These are phyloP conservation scores for Metalampra italica DNA, from an alignment of 2,888 invertebrate species.

Conservation along the genomic window DNA sequence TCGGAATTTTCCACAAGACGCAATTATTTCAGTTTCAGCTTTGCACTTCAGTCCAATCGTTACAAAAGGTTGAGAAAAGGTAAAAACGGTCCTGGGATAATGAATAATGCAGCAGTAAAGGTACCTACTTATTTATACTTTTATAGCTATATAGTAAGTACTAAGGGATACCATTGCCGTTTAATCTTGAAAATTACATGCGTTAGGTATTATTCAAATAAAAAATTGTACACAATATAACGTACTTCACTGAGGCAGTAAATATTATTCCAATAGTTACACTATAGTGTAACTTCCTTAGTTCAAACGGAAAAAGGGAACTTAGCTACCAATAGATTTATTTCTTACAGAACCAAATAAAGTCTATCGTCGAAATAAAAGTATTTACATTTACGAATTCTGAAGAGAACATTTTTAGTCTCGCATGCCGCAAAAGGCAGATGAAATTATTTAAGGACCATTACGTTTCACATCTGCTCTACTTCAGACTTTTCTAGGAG, in stretches of 20 bases:
- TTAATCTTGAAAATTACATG: too few species aligned
- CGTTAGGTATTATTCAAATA: too few species aligned
- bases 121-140: constrained; percentile 51
- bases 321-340: not conserved
- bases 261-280: not conserved
- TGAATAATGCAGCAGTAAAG: constrained; percentile 13
- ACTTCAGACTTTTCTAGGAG: constrained; percentile 37
- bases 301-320: too few species aligned
- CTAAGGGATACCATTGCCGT: too few species aligned
- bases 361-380: too few species aligned
- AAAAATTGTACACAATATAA: too few species aligned
- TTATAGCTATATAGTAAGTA: too few species aligned
- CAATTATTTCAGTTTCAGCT: constrained; percentile 4
- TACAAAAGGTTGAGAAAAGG: not conserved
- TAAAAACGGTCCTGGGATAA: constrained; percentile 1
- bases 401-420: not conserved
- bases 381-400: not conserved
- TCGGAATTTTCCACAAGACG: not conserved
- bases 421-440: constrained; percentile 43
- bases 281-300: too few species aligned
- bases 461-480: constrained; percentile 54
- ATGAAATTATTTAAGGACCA: constrained; percentile 57
- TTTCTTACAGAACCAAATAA: too few species aligned
- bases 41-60: constrained; percentile 1
- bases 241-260: too few species aligned